Base-by-base conservation (phyloP, 2,113 vertebrate genomes). In the Megaceryle maxima region DNA sequence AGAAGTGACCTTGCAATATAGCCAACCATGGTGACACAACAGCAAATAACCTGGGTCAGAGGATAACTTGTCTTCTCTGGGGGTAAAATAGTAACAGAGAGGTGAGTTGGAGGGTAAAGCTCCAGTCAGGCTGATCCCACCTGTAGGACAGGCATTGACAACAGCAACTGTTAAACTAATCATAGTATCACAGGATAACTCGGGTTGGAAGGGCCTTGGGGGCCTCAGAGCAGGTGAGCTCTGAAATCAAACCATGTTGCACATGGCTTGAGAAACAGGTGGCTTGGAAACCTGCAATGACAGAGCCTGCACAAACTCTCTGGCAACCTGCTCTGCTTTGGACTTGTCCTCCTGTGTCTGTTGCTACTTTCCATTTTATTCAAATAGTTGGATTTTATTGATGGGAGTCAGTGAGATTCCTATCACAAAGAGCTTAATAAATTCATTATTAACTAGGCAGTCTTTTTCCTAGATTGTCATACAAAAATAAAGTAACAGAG, bases 251-350 rank as follows among this genome's bases (percentile, higher is more conserved):
- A 9, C 21, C 18, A 21, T 11, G 74, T 43, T 37, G 21, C 13
- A 43, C 26, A 46, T 11, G 16, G 19, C 28, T 57, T 43, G 60
- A 59, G 55, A 74, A 62, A 76, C 21, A 31, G 25, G 26, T 56
- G 29, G 12, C 55, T 51, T 31, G 43, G 37, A 64, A 81, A 85
- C 37, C 24, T 57, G 48, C 33, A n/a, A 1, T 11, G 37, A 41
- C 0, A 1, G 55, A 63, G 31, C 53, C 55, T 79, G 39, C 1
- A 0, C 55, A 69, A 6, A 33, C 16, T 63, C 19, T 21, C 35
- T 80, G 67, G 48, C 19, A 80, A 26, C 31, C 13, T 57, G 55
- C 28, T 78, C 29, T 3, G 4, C 56, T 44, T 80, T 1, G 1
- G 21, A 15, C 17, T 55, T 73, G 29, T 66, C n/a, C 33, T 41